Evolutionary conservation across 2,113 vertebrate genomes (phyloP).

Genomic region (Boleophthalmus pectinirostris): DNA sequence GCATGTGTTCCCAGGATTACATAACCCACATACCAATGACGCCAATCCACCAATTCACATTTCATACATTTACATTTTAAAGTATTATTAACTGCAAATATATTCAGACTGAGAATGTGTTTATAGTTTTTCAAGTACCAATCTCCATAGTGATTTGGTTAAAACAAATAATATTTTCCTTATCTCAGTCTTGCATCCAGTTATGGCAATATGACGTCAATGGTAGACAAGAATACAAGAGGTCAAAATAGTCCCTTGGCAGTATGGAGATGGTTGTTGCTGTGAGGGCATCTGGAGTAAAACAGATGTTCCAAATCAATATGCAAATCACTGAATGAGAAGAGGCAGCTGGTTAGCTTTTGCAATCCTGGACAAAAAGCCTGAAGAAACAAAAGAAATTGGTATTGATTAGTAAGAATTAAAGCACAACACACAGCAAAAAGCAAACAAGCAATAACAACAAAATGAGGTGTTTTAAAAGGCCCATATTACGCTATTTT

Average conservation of each 20-base stretch:
- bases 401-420: not conserved
- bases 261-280: not conserved
- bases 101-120: not conserved
- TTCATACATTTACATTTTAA: not conserved
- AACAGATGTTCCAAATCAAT: conserved; percentile 1
- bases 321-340: not conserved
- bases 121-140: not conserved
- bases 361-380: not conserved
- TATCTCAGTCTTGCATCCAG: not conserved
- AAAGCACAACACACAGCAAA: not conserved
- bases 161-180: not conserved
- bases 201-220: not conserved
- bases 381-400: not conserved
- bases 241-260: not conserved
- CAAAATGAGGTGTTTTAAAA: no score
- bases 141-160: no score
- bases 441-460: not conserved
- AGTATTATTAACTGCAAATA: not conserved
- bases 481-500: no score
- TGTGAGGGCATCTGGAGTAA: not conserved
- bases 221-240: not conserved
- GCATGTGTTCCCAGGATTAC: conserved; percentile 1
- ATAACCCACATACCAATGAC: not conserved
- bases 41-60: not conserved
- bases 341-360: not conserved